Conservation (phyloP, 2,797 vertebrate genomes). For the Babyrousa celebensis region DNA sequence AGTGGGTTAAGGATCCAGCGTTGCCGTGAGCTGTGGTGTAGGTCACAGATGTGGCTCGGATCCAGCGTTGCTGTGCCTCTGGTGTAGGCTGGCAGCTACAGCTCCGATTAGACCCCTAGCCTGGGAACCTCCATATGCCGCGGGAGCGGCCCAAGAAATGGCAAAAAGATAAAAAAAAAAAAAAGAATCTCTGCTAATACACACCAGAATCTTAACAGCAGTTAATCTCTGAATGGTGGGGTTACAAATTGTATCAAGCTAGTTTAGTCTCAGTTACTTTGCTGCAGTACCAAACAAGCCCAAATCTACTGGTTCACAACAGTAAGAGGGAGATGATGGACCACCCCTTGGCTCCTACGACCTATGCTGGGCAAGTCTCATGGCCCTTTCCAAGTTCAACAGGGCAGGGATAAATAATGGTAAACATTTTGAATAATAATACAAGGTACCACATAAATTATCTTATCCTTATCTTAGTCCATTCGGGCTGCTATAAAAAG, state of each 20-base stretch:
- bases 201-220: background rate
- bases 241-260: background rate
- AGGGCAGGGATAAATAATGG: background rate
- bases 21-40: no score
- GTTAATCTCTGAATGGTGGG: background rate
- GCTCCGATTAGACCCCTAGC: no score
- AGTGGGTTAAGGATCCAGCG: no score
- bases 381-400: background rate
- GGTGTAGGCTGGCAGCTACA: no score
- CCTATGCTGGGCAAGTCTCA: background rate
- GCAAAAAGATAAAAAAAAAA: no score
- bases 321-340: background rate
- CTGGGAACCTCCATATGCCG: no score
- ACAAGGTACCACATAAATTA: background rate
- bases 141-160: no score
- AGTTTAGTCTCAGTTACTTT: background rate
- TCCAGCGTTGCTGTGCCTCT: no score
- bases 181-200: slow-evolving; percentile 7
- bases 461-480: background rate
- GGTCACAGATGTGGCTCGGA: no score
- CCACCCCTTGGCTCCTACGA: background rate
- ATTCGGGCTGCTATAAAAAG: background rate
- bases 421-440: background rate
- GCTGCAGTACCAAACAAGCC: background rate
- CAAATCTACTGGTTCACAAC: background rate